A percentile compares a stretch with the other conserved stretches of the same genome.
Evolutionary conservation across 2,113 vertebrate genomes (phyloP).

Genomic region (Zootoca vivipara): DNA sequence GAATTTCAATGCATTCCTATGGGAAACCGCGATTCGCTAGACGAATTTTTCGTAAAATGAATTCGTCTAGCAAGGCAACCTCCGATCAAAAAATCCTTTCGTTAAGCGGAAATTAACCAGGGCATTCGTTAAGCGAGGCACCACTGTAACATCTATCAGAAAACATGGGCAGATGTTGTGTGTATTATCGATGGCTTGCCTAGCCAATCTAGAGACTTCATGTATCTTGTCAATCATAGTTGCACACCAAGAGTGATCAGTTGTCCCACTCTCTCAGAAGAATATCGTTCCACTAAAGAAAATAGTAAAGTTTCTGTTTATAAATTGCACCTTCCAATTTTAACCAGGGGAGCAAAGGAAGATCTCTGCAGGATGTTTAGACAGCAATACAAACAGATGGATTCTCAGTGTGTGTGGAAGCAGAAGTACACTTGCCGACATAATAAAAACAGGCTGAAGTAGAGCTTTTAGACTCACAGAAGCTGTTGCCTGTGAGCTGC

Average conservation of each 20-base stretch:
- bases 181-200: neutral
- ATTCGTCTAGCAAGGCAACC: too few species aligned
- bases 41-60: too few species aligned
- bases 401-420: slow-evolving; percentile 70
- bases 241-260: neutral
- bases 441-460: slow-evolving; percentile 54
- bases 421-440: slow-evolving; percentile 64
- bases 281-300: slow-evolving; percentile 26
- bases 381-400: slow-evolving; percentile 69
- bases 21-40: too few species aligned
- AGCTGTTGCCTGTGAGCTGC: slow-evolving; percentile 45
- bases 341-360: slow-evolving; percentile 55
- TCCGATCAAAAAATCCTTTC: too few species aligned
- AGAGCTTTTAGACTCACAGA: slow-evolving; percentile 55
- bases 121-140: too few species aligned
- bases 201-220: neutral
- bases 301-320: slow-evolving; percentile 55
- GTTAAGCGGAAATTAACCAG: too few species aligned
- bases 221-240: too few species aligned
- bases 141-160: neutral
- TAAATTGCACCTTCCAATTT: slow-evolving; percentile 63
- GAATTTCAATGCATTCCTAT: too few species aligned
- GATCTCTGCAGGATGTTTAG: slow-evolving; percentile 62
- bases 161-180: neutral
- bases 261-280: neutral